Percentiles rank a stretch among this genome's conserved stretches.
phyloP scores from a whole-genome alignment of 2,113 vertebrate genomes.

The Antechinus flavipes region DNA sequence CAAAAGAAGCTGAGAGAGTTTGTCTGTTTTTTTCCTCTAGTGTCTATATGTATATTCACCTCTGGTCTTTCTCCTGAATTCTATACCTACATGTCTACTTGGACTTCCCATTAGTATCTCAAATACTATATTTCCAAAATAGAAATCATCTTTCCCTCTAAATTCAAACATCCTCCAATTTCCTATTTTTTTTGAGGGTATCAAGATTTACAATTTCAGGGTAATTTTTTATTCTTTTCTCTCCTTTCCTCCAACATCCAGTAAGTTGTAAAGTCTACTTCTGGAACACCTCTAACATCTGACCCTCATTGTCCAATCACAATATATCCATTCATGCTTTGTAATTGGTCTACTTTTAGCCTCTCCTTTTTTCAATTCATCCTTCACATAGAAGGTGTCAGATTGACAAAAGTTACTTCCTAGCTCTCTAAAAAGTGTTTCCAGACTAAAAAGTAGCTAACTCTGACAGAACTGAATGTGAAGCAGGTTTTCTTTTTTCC shows the following conservation, averaged over 20 bases:
- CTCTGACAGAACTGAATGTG: background rate
- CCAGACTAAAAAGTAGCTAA: no score
- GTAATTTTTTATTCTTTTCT: background rate
- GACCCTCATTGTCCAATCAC: background rate
- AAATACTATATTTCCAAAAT: background rate
- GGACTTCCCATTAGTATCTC: background rate
- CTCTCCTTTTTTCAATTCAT: background rate
- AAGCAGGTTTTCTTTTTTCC: background rate
- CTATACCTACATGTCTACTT: background rate
- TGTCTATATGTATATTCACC: background rate
- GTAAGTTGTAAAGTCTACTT: background rate
- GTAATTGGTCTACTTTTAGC: background rate
- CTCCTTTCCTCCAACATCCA: background rate
- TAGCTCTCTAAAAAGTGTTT: background rate
- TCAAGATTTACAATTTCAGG: background rate
- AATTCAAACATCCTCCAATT: background rate
- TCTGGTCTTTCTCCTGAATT: background rate
- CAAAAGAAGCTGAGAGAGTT: background rate
- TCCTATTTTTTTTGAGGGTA: background rate
- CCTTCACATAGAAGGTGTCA: background rate
- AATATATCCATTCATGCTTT: no score
- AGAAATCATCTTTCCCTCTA: background rate
- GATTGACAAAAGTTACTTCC: background rate
- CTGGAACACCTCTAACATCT: background rate
- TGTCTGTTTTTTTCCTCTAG: background rate